phyloP scores from a whole-genome alignment of 2,797 vertebrate genomes.

The Chlorospingus semifuscus region DNA sequence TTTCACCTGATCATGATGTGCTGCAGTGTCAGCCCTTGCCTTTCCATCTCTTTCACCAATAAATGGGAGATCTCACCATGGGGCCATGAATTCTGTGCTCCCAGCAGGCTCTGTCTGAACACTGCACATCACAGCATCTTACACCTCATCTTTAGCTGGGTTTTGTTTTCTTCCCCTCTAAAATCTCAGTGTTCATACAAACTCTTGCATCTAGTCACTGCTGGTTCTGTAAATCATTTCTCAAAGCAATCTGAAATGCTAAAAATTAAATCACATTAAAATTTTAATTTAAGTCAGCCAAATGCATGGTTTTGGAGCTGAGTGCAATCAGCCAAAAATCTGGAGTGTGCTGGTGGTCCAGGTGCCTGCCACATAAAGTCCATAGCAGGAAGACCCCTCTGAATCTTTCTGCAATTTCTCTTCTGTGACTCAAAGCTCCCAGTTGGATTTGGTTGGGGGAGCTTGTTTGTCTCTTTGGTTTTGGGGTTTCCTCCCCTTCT shows the following conservation, averaged over 20 bases:
- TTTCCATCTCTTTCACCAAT: background rate
- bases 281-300: background rate
- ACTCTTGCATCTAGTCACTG: background rate
- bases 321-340: background rate
- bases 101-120: background rate
- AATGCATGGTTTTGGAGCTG: background rate
- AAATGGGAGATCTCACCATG: background rate
- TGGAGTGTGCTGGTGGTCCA: background rate
- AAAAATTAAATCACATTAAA: background rate
- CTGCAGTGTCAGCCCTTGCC: background rate
- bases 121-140: background rate
- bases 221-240: background rate
- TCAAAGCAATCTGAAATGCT: background rate
- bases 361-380: background rate
- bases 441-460: accelerated
- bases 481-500: background rate
- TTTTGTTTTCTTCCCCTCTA: background rate
- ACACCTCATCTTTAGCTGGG: background rate
- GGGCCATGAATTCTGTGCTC: background rate
- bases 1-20: accelerated
- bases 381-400: background rate
- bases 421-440: background rate
- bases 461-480: background rate
- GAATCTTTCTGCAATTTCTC: background rate
- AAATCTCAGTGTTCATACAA: background rate